Percentiles rank a stretch among this genome's conserved stretches.
phyloP scores from a whole-genome alignment of 92 coral and sea anemone species.

The Epizoanthus ramosus region DNA sequence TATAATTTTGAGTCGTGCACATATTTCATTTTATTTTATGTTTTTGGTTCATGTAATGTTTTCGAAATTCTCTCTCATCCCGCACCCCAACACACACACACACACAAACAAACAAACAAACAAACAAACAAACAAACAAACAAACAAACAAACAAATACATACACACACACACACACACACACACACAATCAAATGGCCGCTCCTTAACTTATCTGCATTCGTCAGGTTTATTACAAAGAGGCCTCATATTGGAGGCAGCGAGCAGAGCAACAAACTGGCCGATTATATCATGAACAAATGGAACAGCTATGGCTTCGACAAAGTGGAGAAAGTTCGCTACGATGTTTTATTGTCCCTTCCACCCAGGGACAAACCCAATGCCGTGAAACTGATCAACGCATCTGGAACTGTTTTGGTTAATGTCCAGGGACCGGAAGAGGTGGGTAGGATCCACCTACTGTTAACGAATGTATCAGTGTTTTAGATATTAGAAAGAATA shows the following conservation, averaged over 20 bases:
- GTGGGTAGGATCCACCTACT: slow-evolving; percentile 22
- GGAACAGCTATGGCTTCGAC: slow-evolving; percentile 78
- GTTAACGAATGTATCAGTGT: not conserved
- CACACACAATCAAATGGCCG: too few species aligned
- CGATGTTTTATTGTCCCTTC: slow-evolving; percentile 72
- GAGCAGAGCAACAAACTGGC: slow-evolving; percentile 63
- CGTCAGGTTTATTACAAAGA: slow-evolving; percentile 61
- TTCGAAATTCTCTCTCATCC: too few species aligned
- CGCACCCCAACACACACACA: too few species aligned
- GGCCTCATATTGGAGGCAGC: slow-evolving; percentile 81
- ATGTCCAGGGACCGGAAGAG: slow-evolving; percentile 78
- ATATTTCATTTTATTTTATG: too few species aligned
- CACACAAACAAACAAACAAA: too few species aligned
- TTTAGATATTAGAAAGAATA: not conserved
- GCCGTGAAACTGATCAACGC: slow-evolving; percentile 64
- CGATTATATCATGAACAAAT: slow-evolving; percentile 64
- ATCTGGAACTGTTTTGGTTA: slow-evolving; percentile 40
- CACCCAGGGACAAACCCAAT: slow-evolving; percentile 72
- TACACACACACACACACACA: too few species aligned
- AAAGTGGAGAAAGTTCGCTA: slow-evolving; percentile 79
- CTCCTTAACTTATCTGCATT: not conserved
- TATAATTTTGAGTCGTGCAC: too few species aligned
- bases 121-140: too few species aligned
- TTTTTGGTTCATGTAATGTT: too few species aligned
- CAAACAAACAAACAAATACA: too few species aligned